Percentiles rank a stretch among this genome's conserved stretches.
Conservation (phyloP, 2,113 vertebrate species). For the Cepphus grylle region DNA sequence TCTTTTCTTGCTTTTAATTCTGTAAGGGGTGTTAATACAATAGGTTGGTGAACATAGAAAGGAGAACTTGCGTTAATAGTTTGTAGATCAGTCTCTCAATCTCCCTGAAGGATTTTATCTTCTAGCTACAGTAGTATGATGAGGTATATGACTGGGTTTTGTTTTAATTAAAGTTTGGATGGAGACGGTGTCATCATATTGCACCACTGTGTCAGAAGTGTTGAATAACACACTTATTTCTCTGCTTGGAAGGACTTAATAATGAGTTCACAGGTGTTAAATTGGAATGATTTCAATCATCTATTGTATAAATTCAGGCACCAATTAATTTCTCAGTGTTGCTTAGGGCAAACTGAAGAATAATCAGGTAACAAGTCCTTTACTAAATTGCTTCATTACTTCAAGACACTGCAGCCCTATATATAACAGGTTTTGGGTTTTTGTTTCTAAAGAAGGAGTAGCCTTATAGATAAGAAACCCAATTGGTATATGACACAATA, state of each 20-base stretch:
- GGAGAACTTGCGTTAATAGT: background rate
- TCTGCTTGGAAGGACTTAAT: slow-evolving; percentile 45
- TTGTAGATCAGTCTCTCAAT: background rate
- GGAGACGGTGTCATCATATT: background rate
- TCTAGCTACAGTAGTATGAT: background rate
- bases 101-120: slow-evolving; percentile 38
- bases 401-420: background rate
- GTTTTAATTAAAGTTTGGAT: slow-evolving; percentile 40
- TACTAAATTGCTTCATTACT: background rate
- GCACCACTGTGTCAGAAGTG: background rate
- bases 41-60: background rate
- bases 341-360: slow-evolving; percentile 24
- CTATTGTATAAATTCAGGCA: slow-evolving; percentile 19
- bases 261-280: slow-evolving; percentile 60
- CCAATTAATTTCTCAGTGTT: slow-evolving; percentile 31
- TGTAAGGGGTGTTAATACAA: background rate
- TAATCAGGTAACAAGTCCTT: slow-evolving; percentile 9
- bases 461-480: background rate
- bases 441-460: background rate
- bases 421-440: background rate
- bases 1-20: slow-evolving; percentile 18
- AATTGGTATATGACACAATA: background rate
- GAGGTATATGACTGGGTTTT: slow-evolving; percentile 1
- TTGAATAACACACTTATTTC: slow-evolving; percentile 57
- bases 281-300: slow-evolving; percentile 56